Conservation (phyloP, 35 echinoderm and acorn worm species). For the Stichopus chloronotus region DNA sequence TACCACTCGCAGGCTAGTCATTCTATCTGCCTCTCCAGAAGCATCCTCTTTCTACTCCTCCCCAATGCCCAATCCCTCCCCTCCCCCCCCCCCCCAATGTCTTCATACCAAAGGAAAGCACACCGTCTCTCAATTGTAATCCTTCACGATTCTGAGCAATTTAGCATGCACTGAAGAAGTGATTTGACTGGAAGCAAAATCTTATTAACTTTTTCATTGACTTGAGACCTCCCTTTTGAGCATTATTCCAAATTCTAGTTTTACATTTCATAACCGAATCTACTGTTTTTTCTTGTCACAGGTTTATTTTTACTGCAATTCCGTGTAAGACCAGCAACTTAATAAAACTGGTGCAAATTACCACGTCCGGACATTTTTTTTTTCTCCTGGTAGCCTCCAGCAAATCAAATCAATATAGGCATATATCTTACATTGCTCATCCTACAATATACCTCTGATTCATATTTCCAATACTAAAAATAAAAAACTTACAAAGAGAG, state of each 20-base stretch:
- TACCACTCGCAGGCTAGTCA: neutral
- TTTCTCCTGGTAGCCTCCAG: conserved; percentile 11
- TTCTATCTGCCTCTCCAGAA: neutral
- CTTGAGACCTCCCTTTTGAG: conserved; percentile 17
- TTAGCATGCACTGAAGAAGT: neutral
- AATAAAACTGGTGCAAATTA: conserved; percentile 47
- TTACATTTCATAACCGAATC: neutral
- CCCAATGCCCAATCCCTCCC: neutral
- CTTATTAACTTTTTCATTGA: conserved; percentile 55
- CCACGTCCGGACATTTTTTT: neutral
- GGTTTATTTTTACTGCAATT: neutral
- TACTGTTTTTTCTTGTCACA: neutral
- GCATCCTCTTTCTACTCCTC: neutral
- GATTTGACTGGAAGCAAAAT: conserved; percentile 15
- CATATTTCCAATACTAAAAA: conserved; percentile 16
- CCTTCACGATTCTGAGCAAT: neutral
- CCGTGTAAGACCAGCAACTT: conserved; percentile 28
- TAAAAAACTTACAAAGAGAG: neutral
- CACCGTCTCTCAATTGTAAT: neutral
- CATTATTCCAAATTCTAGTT: conserved; percentile 31
- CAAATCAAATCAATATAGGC: conserved; percentile 37
- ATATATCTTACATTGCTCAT: neutral
- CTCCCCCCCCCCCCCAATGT: neutral
- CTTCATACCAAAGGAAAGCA: neutral
- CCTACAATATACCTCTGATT: conserved; percentile 8